Conservation (phyloP, 2,888 invertebrate species). For the Onchidella celtica region DNA sequence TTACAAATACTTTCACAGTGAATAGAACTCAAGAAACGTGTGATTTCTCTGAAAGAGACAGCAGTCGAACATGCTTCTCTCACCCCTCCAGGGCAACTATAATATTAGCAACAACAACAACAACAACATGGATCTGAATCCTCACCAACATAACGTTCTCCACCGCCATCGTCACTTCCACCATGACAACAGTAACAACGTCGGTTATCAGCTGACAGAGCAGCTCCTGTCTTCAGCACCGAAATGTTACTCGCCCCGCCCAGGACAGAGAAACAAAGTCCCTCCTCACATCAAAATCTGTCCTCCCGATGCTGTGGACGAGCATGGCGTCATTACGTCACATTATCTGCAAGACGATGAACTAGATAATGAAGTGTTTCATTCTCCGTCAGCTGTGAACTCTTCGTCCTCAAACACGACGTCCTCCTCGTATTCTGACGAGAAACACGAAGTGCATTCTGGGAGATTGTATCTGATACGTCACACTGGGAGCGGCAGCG, state of each 20-base stretch:
- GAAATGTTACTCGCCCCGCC: constrained; percentile 11
- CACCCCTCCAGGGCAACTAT: background rate
- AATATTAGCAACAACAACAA: background rate
- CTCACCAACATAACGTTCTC: background rate
- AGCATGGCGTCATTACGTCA: background rate
- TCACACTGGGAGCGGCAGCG: constrained; percentile 24
- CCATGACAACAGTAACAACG: background rate
- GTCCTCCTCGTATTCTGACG: background rate
- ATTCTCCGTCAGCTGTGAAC: background rate
- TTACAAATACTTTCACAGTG: no score
- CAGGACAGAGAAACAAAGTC: background rate
- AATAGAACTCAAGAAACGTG: no score
- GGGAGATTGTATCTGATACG: constrained; percentile 46
- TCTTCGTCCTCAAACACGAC: background rate
- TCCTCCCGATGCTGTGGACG: constrained; percentile 17
- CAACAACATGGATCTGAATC: constrained; percentile 8
- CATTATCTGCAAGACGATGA: constrained; percentile 24
- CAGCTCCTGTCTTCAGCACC: background rate
- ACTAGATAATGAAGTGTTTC: constrained; percentile 47
- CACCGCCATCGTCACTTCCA: background rate
- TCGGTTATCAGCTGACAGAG: background rate
- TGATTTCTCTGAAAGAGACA: no score
- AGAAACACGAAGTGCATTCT: constrained; percentile 43
- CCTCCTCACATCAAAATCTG: constrained; percentile 44
- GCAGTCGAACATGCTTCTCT: background rate